Evolutionary conservation across 2,888 invertebrate genomes (phyloP), one percentile per base, ranked within the genome.

Genomic region (Leptopilina myrica): DNA sequence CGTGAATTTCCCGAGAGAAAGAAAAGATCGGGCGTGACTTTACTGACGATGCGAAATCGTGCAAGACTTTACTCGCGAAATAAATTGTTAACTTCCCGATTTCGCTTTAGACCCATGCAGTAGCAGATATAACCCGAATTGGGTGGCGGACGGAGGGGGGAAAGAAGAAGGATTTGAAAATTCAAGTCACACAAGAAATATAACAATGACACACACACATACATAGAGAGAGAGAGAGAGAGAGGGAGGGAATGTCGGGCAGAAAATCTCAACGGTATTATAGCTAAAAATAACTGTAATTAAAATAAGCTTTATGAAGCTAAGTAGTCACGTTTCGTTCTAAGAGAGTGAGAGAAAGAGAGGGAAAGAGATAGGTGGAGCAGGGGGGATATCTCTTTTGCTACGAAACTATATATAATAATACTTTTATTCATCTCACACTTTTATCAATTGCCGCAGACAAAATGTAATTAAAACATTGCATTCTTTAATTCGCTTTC

Each of bases 51-150:
- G 84, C 43, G 12, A 82, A 84, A 80, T 64, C 76, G 20, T 26
- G 77, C 49, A 77, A 26, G 79, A 69, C 82, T 78, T 82, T 81
- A 64, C 77, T 79, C 82, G 81, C 85, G 85, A 85, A 86, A 86
- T 86, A 86, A 86, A 86, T 86, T 85, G 86, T 86, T 86, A 86
- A 84, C 85, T 84, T 75, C 83, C 81, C 83, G 86, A 85, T 86
- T 86, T 85, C 86, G 81, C 76, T 64, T 78, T 69, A 69, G 62
- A 40, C 73, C 56, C 53, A 53, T 33, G 33, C 33, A 43, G 43
- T 8, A 49, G 49, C 12, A 49, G 49, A 12, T 49, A 49, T 69
- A 69, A 73, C 73, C 11, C 56, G 73, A 56, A 53, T 76, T 79
- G 76, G 62, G 40, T 43, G 64, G 15, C 33, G 43, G 77, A 15